Evolutionary conservation across 2,797 vertebrate genomes (phyloP), one percentile per base, ranked within the genome.

Genomic region (Poeciliopsis paucimaculata): DNA sequence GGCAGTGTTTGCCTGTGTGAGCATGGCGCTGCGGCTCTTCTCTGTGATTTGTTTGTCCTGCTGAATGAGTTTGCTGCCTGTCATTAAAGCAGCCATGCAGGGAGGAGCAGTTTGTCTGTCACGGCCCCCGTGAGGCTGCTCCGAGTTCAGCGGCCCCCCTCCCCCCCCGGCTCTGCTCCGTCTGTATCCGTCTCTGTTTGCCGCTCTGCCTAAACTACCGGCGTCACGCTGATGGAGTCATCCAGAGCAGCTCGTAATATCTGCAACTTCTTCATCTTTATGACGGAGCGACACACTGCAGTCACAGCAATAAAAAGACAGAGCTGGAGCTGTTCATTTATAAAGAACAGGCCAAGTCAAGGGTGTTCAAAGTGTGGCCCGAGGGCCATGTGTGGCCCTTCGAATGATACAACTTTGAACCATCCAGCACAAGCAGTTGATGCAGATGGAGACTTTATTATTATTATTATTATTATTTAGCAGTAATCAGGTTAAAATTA

Each of bases 21-120:
- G 77, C 28, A 1, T 16, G 73, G 47, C 28, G 45, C 80, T 71
- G 82, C 77, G 77, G 51, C 81, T 66, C 28, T 74, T 85, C 71
- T n/a, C 53, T 10, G 76, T 77, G 62, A 88, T 88, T 88, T 83
- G 83, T 62, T 62, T 45, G 82, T 87, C 72, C 72, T 79, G 78
- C 72, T 79, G 84, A 82, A 85, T 74, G 82, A 81, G 81, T 82
- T 85, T 76, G 77, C 77, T 73, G 86, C 57, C 74, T 60, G 86
- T 87, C 82, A 78, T 87, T 70, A 79, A 84, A 84, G 86, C 86
- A 87, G 76, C 79, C 82, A 73, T 60, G 76, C 89, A 75, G 82
- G 53, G 72, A 83, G 75, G 76, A 78, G 66, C 41, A 53, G 79
- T 75, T 73, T 62, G 68, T 84, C 81, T 60, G 83, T 84, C 72